These are phyloP conservation scores for Otocyon megalotis DNA, from an alignment of 2,113 vertebrate genomes.

Conservation along the genomic window DNA sequence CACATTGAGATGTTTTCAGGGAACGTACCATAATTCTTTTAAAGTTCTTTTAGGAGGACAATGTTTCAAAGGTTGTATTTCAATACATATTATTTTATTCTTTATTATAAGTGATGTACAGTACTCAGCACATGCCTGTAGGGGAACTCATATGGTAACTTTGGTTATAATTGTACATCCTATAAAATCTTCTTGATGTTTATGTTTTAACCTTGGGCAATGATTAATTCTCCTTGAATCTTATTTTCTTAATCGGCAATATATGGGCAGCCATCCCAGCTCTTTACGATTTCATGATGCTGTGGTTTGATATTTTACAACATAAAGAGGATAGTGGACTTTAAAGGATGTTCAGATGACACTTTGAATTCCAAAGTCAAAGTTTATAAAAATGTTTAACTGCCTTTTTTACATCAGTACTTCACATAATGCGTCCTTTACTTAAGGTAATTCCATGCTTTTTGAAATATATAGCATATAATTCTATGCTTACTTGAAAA, in stretches of 20 bases:
- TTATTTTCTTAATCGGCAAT: conserved; percentile 19
- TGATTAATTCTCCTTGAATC: background rate
- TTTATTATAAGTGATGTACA: conserved; percentile 6
- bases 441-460: background rate
- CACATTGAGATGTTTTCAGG: background rate
- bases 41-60: background rate
- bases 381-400: background rate
- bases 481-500: conserved; percentile 16
- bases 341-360: background rate
- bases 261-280: background rate
- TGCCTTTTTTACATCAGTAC: background rate
- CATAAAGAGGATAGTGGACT: conserved; percentile 3
- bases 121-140: background rate
- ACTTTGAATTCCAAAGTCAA: conserved; percentile 41
- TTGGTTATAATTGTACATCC: conserved; percentile 8
- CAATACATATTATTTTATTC: background rate
- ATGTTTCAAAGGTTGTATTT: conserved; percentile 35
- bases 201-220: conserved; percentile 22
- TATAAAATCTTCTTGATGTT: conserved; percentile 36
- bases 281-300: background rate
- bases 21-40: background rate
- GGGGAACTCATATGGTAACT: background rate
- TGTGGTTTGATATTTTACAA: conserved; percentile 41
- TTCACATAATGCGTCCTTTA: conserved; percentile 15
- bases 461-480: conserved; percentile 6